Evolutionary conservation across 1,140 invertebrate species (phyloP).

Genomic region (Lanistes nyassanus): DNA sequence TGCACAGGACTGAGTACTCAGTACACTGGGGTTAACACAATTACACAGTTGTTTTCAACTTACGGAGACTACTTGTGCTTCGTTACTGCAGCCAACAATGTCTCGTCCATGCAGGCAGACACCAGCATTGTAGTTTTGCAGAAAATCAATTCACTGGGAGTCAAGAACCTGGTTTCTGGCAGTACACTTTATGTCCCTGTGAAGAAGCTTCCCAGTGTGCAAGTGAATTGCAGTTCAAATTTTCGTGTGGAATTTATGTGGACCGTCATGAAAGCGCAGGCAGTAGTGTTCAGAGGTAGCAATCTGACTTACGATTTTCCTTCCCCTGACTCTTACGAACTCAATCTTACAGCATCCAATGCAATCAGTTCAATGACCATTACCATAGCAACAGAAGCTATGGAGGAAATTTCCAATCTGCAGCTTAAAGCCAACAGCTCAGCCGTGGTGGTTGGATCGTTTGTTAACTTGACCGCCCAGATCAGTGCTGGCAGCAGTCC

Average conservation of each 20-base stretch:
- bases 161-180: conserved; percentile 17
- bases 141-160: conserved; percentile 28
- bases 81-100: conserved; percentile 36
- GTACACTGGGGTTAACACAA: conserved; percentile 9
- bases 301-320: conserved; percentile 29
- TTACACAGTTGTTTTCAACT: conserved; percentile 22
- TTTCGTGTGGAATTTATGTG: conserved; percentile 36
- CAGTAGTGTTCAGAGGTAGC: neutral
- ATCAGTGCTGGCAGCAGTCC: conserved; percentile 40
- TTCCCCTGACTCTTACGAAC: conserved; percentile 24
- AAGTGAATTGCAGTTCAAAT: conserved; percentile 26
- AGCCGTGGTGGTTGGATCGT: conserved; percentile 23
- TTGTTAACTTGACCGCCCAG: conserved; percentile 27
- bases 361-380: conserved; percentile 32
- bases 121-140: conserved; percentile 30
- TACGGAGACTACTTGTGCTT: conserved; percentile 31
- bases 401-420: conserved; percentile 39
- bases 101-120: conserved; percentile 26
- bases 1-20: conserved; percentile 20
- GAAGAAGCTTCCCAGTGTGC: conserved; percentile 15
- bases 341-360: conserved; percentile 41
- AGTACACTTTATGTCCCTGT: conserved; percentile 25
- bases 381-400: conserved; percentile 26
- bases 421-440: conserved; percentile 32
- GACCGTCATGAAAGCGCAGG: conserved; percentile 24